These are phyloP conservation scores for Pyralis farinalis DNA, from an alignment of 2,888 invertebrate genomes.

Conservation along the genomic window DNA sequence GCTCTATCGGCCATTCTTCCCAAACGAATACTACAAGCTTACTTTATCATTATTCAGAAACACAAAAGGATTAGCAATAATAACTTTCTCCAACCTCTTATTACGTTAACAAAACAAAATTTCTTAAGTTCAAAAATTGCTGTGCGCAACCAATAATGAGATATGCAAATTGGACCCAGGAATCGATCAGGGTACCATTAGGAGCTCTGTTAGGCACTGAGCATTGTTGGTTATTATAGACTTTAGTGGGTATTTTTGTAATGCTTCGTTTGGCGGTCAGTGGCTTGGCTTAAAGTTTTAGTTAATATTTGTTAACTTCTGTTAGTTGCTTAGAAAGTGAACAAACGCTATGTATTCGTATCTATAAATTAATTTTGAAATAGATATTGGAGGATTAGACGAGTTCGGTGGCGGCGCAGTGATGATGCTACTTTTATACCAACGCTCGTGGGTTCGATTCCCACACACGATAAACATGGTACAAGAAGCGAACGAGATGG, in stretches of 20 bases:
- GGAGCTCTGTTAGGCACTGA: slow-evolving; percentile 49
- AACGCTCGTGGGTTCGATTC: too few species aligned
- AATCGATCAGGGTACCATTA: slow-evolving; percentile 55
- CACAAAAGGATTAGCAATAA: slow-evolving; percentile 45
- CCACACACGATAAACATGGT: too few species aligned
- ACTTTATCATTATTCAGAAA: slow-evolving; percentile 1
- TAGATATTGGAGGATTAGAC: too few species aligned
- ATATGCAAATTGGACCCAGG: slow-evolving; percentile 63
- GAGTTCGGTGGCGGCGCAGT: too few species aligned
- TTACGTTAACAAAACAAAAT: not conserved
- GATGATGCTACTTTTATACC: too few species aligned
- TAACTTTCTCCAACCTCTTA: slow-evolving; percentile 42
- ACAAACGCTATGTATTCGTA: too few species aligned
- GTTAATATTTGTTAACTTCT: not conserved
- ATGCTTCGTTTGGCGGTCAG: not conserved
- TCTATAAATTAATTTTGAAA: too few species aligned
- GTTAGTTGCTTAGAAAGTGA: too few species aligned
- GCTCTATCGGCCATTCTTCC: too few species aligned
- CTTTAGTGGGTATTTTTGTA: slow-evolving; percentile 26
- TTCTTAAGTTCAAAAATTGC: not conserved
- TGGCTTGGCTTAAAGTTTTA: not conserved
- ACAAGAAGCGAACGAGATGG: too few species aligned
- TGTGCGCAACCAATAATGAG: slow-evolving; percentile 62
- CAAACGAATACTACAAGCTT: too few species aligned
- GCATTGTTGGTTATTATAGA: slow-evolving; percentile 49